Percentiles rank a stretch among this genome's conserved stretches.
These are phyloP conservation scores for Aptenodytes patagonicus DNA, from an alignment of 2,113 vertebrate genomes.

Conservation along the genomic window DNA sequence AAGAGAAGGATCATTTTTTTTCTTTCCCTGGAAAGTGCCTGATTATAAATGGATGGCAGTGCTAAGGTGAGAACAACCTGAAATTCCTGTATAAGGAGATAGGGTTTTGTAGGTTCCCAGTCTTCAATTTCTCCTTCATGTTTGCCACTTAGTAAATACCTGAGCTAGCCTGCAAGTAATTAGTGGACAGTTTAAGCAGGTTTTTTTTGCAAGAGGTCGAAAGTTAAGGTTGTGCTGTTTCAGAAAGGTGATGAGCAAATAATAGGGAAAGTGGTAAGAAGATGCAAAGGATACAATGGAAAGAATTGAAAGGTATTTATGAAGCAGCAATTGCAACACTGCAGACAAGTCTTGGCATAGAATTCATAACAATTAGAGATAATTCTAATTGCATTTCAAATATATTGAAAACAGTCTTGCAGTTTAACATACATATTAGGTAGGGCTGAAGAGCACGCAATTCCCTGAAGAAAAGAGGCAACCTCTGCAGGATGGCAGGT, in stretches of 20 bases:
- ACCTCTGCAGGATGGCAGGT: background rate
- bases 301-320: background rate
- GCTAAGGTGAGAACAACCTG: background rate
- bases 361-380: background rate
- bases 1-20: background rate
- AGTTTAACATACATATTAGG: background rate
- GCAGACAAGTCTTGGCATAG: background rate
- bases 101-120: background rate
- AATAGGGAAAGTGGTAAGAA: background rate
- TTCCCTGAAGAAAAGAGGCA: background rate
- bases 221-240: background rate
- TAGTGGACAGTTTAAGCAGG: background rate
- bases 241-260: background rate
- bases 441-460: background rate
- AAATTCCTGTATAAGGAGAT: background rate
- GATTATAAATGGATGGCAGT: conserved; percentile 26
- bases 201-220: background rate
- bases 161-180: background rate
- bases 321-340: background rate
- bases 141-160: background rate
- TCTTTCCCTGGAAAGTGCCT: conserved; percentile 21
- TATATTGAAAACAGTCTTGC: background rate
- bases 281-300: background rate
- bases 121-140: background rate
- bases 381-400: background rate